Base-by-base conservation (phyloP, 1,140 invertebrate genomes). In the Brachionus calyciflorus region DNA sequence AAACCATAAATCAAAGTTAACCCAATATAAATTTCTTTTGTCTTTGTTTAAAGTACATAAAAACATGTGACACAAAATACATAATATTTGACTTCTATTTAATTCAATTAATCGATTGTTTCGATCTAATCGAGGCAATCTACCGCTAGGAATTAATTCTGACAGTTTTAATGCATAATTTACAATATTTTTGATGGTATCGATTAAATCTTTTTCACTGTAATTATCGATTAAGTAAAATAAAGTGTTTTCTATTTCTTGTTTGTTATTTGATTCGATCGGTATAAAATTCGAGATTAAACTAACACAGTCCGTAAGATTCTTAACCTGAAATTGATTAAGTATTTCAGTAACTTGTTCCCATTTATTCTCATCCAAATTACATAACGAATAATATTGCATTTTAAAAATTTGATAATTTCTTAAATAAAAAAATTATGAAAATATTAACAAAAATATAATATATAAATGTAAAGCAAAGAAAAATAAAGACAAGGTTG, bases 1-100 rank as follows among this genome's bases (percentile, higher is more conserved):
- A 3, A 73, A 33, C 69, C 69, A 73, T 19, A 40, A 51, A 3
- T 73, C 44, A 40, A 73, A 73, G 19, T 7, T 73, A 24, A 73
- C 69, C 69, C 69, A 73, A 21, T 73, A 73, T 19, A 30, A 19
- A 14, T 48, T 73, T 19, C 17, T 21, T 51, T 40, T 33, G 17
- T 19, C 21, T 28, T 40, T 73, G 17, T 55, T n/a, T 12, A 73
- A 49, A 14, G 46, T 73, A 19, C 69, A 73, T 21, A 73, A 55
- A 73, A 73, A 55, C 69, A 73, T 73, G 46, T 73, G 69, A 51
- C 46, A 49, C 17, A 73, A 37, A 37, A 73, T 37, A n/a, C 69
- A 73, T 41, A 51, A 37, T 40, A 73, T 37, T 55, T 73, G 69
- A 14, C 14, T 37, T 30, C 69, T 26, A 1, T 37, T 33, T n/a